Conservation (phyloP, 1,140 invertebrate genomes). For the Cyclina sinensis region DNA sequence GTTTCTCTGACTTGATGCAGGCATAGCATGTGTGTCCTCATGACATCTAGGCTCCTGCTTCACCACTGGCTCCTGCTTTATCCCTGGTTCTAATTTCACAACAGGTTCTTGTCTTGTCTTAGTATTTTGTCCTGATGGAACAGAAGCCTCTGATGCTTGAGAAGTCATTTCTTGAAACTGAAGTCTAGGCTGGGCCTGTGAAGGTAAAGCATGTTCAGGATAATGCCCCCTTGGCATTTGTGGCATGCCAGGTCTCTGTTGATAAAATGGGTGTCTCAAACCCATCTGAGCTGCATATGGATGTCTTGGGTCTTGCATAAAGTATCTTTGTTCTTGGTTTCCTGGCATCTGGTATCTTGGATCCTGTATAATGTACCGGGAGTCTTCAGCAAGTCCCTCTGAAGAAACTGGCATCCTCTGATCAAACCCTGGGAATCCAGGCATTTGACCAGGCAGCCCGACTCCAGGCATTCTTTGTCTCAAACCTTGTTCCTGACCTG, state of each 20-base stretch:
- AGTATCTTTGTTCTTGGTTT: constrained; percentile 45
- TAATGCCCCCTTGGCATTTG: background rate
- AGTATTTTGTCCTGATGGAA: background rate
- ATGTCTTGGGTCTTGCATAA: constrained; percentile 51
- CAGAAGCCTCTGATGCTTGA: background rate
- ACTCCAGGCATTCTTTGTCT: constrained; percentile 28
- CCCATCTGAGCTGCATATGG: constrained; percentile 42
- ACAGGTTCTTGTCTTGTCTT: background rate
- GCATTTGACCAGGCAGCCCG: background rate
- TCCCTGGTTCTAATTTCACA: background rate
- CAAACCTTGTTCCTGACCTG: background rate
- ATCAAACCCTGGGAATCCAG: constrained; percentile 19
- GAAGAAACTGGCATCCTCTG: background rate
- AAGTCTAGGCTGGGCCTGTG: constrained; percentile 4
- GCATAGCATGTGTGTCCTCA: background rate
- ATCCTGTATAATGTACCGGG: constrained; percentile 55
- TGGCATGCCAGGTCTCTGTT: constrained; percentile 47
- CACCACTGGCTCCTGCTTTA: background rate
- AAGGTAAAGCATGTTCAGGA: constrained; percentile 4
- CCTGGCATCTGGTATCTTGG: constrained; percentile 35
- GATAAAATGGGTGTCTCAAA: constrained; percentile 30
- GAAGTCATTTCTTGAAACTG: constrained; percentile 1
- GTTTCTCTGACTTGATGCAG: background rate
- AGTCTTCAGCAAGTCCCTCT: constrained; percentile 29
- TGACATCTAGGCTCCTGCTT: background rate